These are phyloP conservation scores for Trypoxylon attenuatum DNA, from an alignment of 2,888 invertebrate species.

Conservation along the genomic window DNA sequence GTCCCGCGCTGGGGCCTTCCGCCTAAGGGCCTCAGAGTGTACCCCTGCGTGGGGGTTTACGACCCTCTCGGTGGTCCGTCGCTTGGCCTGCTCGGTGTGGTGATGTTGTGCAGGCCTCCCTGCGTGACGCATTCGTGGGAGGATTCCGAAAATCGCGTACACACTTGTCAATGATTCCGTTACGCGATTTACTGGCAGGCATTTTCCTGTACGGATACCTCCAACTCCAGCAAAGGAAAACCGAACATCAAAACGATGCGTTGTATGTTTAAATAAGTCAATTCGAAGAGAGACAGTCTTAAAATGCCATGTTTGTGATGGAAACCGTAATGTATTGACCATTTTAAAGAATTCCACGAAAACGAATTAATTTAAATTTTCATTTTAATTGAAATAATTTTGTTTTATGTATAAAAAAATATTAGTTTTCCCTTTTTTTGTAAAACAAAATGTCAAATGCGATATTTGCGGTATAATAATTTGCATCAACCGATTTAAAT, in stretches of 20 bases:
- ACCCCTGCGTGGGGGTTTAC: too few relatives aligned
- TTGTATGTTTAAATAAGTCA: constrained; percentile 20
- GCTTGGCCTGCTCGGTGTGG: too few relatives aligned
- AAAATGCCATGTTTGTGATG: constrained; percentile 27
- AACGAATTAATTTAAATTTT: constrained; percentile 3
- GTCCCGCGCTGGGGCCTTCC: too few relatives aligned
- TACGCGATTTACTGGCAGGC: constrained; percentile 21
- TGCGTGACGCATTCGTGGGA: too few relatives aligned
- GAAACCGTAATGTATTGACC: constrained; percentile 31
- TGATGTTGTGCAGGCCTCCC: too few relatives aligned
- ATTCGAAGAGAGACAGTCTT: constrained; percentile 29
- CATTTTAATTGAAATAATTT: not conserved
- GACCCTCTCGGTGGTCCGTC: too few relatives aligned
- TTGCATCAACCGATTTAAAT: too few relatives aligned
- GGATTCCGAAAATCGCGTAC: too few relatives aligned
- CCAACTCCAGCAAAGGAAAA: constrained; percentile 15
- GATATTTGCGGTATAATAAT: too few relatives aligned
- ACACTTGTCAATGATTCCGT: constrained; percentile 18
- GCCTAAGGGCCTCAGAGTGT: too few relatives aligned
- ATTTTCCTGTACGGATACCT: constrained; percentile 34
- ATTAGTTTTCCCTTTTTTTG: not conserved
- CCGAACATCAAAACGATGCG: constrained; percentile 32
- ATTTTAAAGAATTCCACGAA: constrained; percentile 31
- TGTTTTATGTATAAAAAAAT: not conserved
- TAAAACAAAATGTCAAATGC: too few relatives aligned